Conservation (phyloP, 2,113 vertebrate species). For the Peromyscus californicus region DNA sequence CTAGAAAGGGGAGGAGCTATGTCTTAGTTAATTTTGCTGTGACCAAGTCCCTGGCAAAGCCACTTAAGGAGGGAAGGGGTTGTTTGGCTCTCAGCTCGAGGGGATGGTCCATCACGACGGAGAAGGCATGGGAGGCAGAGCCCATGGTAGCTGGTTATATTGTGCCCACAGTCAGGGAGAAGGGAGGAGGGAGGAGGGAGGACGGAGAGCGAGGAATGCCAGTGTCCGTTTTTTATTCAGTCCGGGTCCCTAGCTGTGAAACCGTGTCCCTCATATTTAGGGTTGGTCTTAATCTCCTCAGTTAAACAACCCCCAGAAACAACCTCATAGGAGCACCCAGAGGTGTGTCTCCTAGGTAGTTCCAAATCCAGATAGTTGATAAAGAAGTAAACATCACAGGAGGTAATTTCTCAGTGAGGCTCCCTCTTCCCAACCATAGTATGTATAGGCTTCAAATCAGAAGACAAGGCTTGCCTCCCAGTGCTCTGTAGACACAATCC, state of each 20-base stretch:
- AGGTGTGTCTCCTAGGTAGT: neutral
- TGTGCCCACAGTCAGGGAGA: neutral
- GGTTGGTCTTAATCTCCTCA: neutral
- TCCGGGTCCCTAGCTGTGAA: neutral
- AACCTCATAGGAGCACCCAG: neutral
- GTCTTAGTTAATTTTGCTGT: neutral
- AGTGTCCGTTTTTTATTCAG: neutral
- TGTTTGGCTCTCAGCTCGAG: neutral
- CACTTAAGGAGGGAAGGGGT: neutral
- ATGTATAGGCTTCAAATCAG: neutral
- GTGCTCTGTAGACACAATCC: rapidly evolving
- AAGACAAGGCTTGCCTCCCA: neutral
- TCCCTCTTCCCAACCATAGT: neutral
- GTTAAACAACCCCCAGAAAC: neutral
- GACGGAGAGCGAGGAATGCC: neutral
- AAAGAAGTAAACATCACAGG: neutral
- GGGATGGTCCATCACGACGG: too few species aligned
- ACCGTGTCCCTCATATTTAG: too few species aligned
- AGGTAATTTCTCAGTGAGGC: neutral
- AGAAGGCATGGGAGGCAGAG: neutral
- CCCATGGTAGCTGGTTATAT: neutral
- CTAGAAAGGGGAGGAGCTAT: neutral
- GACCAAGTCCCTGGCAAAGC: neutral
- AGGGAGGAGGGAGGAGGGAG: too few species aligned
- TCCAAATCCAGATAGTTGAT: neutral